Percentiles rank a stretch among this genome's conserved stretches.
phyloP scores from a whole-genome alignment of 2,888 invertebrate species.

The Agriopis leucophaearia region DNA sequence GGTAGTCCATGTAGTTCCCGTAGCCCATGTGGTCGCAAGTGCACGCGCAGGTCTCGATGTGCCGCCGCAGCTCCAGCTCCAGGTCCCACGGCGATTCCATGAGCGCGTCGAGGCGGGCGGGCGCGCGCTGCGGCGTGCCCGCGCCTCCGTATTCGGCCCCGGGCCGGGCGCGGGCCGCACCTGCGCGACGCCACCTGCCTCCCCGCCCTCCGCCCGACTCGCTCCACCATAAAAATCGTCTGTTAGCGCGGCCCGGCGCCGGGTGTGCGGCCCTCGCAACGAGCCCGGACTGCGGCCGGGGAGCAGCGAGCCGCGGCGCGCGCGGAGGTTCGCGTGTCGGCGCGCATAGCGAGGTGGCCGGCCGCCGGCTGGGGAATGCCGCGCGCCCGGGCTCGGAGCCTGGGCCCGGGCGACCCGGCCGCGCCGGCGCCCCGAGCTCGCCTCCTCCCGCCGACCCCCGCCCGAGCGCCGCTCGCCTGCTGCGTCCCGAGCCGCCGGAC shows the following conservation, averaged over 20 bases:
- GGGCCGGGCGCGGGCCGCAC: slow-evolving; percentile 79
- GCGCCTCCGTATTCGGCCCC: slow-evolving; percentile 76
- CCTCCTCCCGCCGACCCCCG: slow-evolving; percentile 67
- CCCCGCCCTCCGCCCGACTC: slow-evolving; percentile 73
- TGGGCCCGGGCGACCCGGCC: slow-evolving; percentile 78
- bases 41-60: slow-evolving; percentile 95
- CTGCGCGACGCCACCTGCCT: slow-evolving; percentile 79
- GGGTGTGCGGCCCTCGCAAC: slow-evolving; percentile 76
- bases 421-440: slow-evolving; percentile 79
- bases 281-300: slow-evolving; percentile 72
- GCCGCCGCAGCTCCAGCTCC: slow-evolving; percentile 94
- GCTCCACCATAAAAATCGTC: slow-evolving; percentile 74
- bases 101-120: slow-evolving; percentile 75
- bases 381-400: slow-evolving; percentile 70
- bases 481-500: slow-evolving; percentile 69
- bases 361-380: slow-evolving; percentile 79
- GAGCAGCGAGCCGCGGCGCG: slow-evolving; percentile 72
- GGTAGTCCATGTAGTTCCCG: slow-evolving; percentile 96
- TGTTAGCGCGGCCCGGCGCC: slow-evolving; percentile 75
- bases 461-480: slow-evolving; percentile 49
- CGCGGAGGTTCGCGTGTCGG: slow-evolving; percentile 65
- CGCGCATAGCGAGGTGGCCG: slow-evolving; percentile 74
- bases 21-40: slow-evolving; percentile 97
- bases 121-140: slow-evolving; percentile 75
- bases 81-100: slow-evolving; percentile 88